phyloP scores from a whole-genome alignment of 2,888 invertebrate genomes.

The Zygogramma bicolorata region DNA sequence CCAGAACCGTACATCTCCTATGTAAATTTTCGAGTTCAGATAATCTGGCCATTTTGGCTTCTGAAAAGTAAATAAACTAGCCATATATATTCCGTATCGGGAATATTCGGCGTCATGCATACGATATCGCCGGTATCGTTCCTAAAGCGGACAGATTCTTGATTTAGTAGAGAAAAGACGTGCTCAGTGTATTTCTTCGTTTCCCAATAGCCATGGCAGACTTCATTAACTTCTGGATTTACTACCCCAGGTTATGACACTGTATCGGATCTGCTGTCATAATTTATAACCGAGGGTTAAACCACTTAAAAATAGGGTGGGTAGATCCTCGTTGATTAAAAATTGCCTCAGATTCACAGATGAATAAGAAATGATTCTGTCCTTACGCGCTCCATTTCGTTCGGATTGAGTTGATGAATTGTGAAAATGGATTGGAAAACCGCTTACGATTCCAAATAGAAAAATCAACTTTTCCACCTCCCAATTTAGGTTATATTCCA shows the following conservation, averaged over 20 bases:
- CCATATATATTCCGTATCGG: conserved; percentile 57
- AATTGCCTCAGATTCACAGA: conserved; percentile 36
- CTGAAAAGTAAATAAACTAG: conserved; percentile 54
- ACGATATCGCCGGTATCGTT: conserved; percentile 52
- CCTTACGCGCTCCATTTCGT: conserved; percentile 21
- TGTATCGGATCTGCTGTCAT: conserved; percentile 50
- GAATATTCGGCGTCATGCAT: conserved; percentile 53
- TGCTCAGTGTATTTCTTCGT: conserved; percentile 48
- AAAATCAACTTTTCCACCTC: not conserved
- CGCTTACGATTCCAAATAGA: not conserved
- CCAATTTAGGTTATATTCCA: too few species aligned
- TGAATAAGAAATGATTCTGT: conserved; percentile 29
- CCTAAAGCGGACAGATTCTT: conserved; percentile 50
- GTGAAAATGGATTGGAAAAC: conserved; percentile 1
- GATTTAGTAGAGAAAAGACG: conserved; percentile 55
- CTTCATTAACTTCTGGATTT: conserved; percentile 54
- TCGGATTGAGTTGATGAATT: conserved; percentile 7
- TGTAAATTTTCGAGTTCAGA: conserved; percentile 44
- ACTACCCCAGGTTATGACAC: conserved; percentile 50
- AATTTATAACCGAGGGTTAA: conserved; percentile 58
- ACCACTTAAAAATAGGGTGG: conserved; percentile 43
- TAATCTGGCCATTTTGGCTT: conserved; percentile 46
- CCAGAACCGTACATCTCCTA: conserved; percentile 24
- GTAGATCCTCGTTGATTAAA: conserved; percentile 42
- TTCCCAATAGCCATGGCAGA: conserved; percentile 44